Evolutionary conservation across 1,140 invertebrate genomes (phyloP).

Genomic region (Delia radicum): DNA sequence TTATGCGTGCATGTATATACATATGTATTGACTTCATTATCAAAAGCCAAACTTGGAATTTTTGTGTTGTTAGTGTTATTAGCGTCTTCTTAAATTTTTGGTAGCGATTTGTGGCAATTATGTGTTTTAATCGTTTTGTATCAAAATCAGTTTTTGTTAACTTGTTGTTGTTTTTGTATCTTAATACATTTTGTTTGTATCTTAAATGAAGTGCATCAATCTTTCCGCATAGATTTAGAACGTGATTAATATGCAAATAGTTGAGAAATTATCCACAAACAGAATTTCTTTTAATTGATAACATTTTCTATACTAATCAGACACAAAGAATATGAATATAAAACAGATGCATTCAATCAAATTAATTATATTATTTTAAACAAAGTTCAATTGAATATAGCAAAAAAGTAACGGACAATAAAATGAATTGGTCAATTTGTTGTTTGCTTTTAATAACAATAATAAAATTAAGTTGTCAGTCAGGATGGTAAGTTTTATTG

Average conservation of each 20-base stretch:
- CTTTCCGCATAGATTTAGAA: constrained; percentile 7
- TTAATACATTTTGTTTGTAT: too few relatives aligned
- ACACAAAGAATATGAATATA: background rate
- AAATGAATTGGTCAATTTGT: background rate
- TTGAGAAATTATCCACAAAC: background rate
- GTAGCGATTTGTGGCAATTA: too few relatives aligned
- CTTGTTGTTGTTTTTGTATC: too few relatives aligned
- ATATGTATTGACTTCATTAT: too few relatives aligned
- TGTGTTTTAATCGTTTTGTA: too few relatives aligned
- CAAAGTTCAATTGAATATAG: background rate
- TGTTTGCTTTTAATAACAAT: background rate
- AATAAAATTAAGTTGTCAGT: background rate
- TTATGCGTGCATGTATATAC: too few relatives aligned
- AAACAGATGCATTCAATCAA: background rate
- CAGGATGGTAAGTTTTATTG: background rate
- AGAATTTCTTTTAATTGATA: background rate
- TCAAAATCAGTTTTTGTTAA: too few relatives aligned
- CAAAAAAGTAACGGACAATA: background rate
- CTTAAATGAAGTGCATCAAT: too few relatives aligned
- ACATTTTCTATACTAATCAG: background rate
- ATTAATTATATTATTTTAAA: background rate
- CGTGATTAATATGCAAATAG: background rate
- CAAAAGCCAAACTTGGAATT: too few relatives aligned
- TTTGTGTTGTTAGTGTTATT: too few relatives aligned
- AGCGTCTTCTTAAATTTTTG: too few relatives aligned